Conservation (phyloP, 2,113 vertebrate genomes). For the Semnornis frantzii region DNA sequence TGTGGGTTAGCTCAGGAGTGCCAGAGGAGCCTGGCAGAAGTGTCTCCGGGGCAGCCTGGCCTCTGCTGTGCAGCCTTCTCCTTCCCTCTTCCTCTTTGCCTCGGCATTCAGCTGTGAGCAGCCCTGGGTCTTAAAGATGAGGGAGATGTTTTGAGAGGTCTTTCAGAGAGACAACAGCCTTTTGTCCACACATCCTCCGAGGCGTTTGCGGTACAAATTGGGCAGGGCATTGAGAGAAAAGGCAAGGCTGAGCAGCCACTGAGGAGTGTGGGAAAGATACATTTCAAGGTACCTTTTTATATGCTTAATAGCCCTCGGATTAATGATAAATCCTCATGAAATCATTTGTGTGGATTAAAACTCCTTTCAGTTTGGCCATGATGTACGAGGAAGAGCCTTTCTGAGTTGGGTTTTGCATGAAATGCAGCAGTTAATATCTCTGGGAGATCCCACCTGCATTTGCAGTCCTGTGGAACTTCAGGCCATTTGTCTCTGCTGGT, state of each 20-base stretch:
- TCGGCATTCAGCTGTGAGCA: neutral
- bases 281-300: neutral
- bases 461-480: neutral
- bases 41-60: neutral
- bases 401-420: slow-evolving; percentile 18
- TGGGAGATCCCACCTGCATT: neutral
- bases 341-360: slow-evolving; percentile 18
- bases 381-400: neutral
- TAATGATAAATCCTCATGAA: neutral
- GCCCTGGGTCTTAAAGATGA: neutral
- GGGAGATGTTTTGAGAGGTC: neutral
- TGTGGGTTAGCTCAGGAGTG: neutral
- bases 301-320: neutral
- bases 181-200: slow-evolving; percentile 8
- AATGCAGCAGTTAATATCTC: neutral
- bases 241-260: neutral
- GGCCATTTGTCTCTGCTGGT: neutral
- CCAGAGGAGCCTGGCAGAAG: neutral
- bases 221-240: neutral
- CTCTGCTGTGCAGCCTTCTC: neutral
- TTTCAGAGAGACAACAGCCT: neutral
- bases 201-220: neutral
- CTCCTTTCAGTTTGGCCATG: neutral
- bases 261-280: neutral
- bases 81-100: neutral